Conservation (phyloP, 2,888 invertebrate species). For the Coelopa pilipes region DNA sequence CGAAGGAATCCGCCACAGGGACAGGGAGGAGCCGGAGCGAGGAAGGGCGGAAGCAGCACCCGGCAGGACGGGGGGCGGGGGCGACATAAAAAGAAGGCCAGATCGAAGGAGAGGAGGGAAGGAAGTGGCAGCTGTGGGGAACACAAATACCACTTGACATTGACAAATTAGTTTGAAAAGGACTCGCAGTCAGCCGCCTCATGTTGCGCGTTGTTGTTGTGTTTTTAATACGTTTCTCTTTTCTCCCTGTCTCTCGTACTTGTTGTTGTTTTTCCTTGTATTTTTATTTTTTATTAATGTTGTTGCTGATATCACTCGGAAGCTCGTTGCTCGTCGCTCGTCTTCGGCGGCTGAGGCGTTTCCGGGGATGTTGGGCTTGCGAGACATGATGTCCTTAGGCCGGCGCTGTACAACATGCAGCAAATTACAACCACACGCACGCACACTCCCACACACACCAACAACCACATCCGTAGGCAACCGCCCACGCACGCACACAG, state of each 20-base stretch:
- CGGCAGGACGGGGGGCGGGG: too few species aligned
- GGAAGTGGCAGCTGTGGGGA: too few species aligned
- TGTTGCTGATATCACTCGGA: too few species aligned
- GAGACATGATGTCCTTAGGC: constrained; percentile 19
- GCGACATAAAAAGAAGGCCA: too few species aligned
- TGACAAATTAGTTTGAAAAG: constrained; percentile 63
- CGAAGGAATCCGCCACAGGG: too few species aligned
- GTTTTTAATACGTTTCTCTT: too few species aligned
- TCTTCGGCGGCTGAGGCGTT: neutral
- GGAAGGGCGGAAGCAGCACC: too few species aligned
- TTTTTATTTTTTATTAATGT: neutral
- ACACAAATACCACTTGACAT: constrained; percentile 62
- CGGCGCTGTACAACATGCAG: constrained; percentile 23
- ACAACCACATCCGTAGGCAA: neutral
- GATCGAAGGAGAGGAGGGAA: too few species aligned
- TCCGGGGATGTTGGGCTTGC: constrained; percentile 16
- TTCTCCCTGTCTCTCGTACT: too few species aligned
- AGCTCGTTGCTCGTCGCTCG: neutral
- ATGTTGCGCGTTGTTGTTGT: neutral
- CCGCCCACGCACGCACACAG: neutral
- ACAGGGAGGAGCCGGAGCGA: too few species aligned
- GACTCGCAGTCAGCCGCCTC: constrained; percentile 29
- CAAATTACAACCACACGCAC: constrained; percentile 34
- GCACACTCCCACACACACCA: neutral
- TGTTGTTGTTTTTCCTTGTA: neutral